A percentile compares a stretch with the other conserved stretches of the same genome.
phyloP scores from a whole-genome alignment of 2,113 vertebrate species.

The Strix uralensis region DNA sequence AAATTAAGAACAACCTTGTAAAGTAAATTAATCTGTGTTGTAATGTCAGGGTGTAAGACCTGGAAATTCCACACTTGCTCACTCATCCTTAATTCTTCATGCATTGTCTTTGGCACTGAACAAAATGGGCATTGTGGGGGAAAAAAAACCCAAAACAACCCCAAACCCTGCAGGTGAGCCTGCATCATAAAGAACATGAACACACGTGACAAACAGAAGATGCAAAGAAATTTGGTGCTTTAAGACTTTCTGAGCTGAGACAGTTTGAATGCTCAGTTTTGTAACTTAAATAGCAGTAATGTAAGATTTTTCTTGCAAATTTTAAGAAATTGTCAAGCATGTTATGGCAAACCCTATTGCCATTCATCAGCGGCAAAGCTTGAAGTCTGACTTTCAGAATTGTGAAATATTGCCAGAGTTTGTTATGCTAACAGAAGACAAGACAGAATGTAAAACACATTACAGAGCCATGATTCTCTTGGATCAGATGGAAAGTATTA shows the following conservation, averaged over 20 bases:
- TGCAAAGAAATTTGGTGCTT: background rate
- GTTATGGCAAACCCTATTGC: background rate
- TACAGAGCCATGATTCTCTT: background rate
- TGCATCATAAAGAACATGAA: background rate
- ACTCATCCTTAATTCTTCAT: background rate
- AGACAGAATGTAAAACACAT: background rate
- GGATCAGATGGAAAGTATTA: background rate
- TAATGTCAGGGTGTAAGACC: background rate
- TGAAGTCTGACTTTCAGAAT: background rate
- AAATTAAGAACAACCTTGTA: background rate
- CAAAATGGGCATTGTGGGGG: rapidly evolving
- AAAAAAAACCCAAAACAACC: background rate
- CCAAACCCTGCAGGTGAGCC: background rate
- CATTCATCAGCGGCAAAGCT: background rate
- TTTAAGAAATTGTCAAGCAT: background rate
- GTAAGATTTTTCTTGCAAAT: background rate
- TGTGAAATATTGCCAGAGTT: background rate
- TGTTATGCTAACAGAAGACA: background rate
- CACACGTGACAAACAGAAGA: background rate
- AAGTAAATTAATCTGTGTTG: background rate
- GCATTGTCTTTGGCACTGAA: background rate
- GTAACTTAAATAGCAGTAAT: background rate
- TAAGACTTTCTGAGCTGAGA: background rate
- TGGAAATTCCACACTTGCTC: background rate
- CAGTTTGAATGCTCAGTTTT: background rate